Evolutionary conservation across 2,797 vertebrate species (phyloP).

Genomic region (Aeoliscus strigatus): DNA sequence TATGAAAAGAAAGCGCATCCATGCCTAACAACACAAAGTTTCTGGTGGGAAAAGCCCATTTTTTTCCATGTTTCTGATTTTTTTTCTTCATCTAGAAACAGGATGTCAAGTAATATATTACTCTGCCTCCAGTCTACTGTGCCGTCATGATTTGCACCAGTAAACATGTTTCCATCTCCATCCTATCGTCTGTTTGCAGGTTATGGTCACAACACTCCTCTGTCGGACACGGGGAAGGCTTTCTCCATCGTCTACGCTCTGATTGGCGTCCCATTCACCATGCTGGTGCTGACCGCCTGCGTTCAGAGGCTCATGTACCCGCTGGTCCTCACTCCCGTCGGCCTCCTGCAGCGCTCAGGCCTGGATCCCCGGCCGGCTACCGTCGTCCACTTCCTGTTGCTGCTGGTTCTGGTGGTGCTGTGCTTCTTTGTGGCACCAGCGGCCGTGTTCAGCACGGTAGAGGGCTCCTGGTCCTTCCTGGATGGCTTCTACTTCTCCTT

Average conservation of each 20-base stretch:
- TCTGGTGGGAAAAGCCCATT: too few relatives aligned
- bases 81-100: too few relatives aligned
- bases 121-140: too few relatives aligned
- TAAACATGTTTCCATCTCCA: neutral
- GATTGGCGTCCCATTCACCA: slow-evolving; percentile 85
- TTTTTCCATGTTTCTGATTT: too few relatives aligned
- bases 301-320: slow-evolving; percentile 81
- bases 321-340: slow-evolving; percentile 70
- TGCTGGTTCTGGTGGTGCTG: slow-evolving; percentile 66
- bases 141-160: too few relatives aligned
- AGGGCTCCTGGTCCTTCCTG: slow-evolving; percentile 81
- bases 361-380: slow-evolving; percentile 62
- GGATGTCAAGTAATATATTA: too few relatives aligned
- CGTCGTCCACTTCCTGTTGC: slow-evolving; percentile 69
- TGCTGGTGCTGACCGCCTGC: slow-evolving; percentile 83
- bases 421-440: slow-evolving; percentile 81
- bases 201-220: slow-evolving; percentile 85
- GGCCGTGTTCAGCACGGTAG: slow-evolving; percentile 72
- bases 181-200: slow-evolving; percentile 58
- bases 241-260: slow-evolving; percentile 86
- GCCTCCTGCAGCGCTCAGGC: slow-evolving; percentile 66
- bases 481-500: slow-evolving; percentile 91
- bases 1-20: too few relatives aligned
- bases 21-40: too few relatives aligned
- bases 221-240: slow-evolving; percentile 81